Evolutionary conservation across 2,888 invertebrate genomes (phyloP).

Genomic region (Drosophila testacea): DNA sequence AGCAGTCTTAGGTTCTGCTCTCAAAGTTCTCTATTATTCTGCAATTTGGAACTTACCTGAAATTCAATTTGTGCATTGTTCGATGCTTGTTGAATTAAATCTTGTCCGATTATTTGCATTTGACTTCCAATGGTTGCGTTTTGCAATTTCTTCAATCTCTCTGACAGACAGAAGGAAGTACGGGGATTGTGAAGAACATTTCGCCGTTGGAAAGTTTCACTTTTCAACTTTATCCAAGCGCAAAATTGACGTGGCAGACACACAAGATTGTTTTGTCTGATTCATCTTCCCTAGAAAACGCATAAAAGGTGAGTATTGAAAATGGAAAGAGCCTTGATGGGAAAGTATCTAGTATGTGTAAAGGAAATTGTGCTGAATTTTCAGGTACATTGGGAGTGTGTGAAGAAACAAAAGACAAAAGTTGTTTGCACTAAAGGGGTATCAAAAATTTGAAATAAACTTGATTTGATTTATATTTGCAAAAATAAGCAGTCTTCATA

Average conservation of each 20-base stretch:
- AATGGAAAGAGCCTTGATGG: not conserved
- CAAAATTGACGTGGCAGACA: slow-evolving; percentile 58
- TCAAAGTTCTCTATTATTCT: slow-evolving; percentile 4
- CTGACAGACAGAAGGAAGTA: not conserved
- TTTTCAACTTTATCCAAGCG: slow-evolving; percentile 71
- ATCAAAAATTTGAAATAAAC: no score
- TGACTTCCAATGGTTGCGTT: slow-evolving; percentile 63
- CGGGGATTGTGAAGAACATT: not conserved
- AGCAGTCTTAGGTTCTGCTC: not conserved
- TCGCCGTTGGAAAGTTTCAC: slow-evolving; percentile 52
- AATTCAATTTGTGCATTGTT: slow-evolving; percentile 28
- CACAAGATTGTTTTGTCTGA: not conserved
- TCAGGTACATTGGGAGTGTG: no score
- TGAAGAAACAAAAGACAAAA: no score
- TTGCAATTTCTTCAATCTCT: slow-evolving; percentile 52
- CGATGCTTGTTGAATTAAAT: not conserved
- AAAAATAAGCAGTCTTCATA: no score
- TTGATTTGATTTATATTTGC: no score
- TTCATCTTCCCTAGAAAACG: slow-evolving; percentile 2
- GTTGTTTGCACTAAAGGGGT: no score
- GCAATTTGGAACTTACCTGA: slow-evolving; percentile 17
- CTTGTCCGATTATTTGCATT: slow-evolving; percentile 57
- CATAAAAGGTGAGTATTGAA: not conserved
- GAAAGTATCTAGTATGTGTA: not conserved
- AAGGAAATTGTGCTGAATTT: no score